These are phyloP conservation scores for Sminthopsis crassicaudata DNA, from an alignment of 2,113 vertebrate species.

Conservation along the genomic window DNA sequence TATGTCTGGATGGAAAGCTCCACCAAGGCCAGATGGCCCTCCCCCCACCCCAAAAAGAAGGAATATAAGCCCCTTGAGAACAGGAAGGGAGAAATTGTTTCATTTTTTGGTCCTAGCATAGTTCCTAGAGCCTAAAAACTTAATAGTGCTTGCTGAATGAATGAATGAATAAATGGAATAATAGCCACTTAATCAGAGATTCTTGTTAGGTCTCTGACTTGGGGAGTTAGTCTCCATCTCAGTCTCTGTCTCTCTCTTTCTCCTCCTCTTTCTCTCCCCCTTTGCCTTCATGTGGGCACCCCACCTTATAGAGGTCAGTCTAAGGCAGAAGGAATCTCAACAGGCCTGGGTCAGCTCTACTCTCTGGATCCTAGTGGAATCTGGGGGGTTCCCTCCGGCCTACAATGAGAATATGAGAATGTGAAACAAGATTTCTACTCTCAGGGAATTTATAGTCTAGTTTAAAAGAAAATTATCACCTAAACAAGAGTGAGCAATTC, in stretches of 20 bases:
- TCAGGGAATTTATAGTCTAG: not conserved
- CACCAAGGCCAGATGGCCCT: not conserved
- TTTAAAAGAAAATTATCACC: not conserved
- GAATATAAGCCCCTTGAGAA: not conserved
- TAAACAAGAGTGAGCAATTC: not conserved
- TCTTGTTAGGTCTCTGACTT: not conserved
- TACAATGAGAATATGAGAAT: not conserved
- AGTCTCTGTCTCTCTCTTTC: not conserved
- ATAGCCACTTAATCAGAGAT: not conserved
- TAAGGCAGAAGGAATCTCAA: not conserved
- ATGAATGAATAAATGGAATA: not conserved
- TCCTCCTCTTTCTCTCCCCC: not conserved
- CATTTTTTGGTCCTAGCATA: not conserved
- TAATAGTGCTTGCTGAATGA: too few species aligned
- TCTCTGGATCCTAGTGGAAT: not conserved
- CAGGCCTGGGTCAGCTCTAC: not conserved
- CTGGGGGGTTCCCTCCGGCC: not conserved
- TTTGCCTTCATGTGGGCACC: not conserved
- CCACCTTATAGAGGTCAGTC: not conserved
- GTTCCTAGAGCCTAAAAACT: not conserved
- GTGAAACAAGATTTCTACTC: not conserved
- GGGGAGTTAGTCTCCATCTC: not conserved
- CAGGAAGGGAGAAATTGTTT: not conserved
- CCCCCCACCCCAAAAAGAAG: not conserved
- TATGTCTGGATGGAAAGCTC: not conserved